Evolutionary conservation across 1,140 invertebrate genomes (phyloP).

Genomic region (Drosophila arawakana): DNA sequence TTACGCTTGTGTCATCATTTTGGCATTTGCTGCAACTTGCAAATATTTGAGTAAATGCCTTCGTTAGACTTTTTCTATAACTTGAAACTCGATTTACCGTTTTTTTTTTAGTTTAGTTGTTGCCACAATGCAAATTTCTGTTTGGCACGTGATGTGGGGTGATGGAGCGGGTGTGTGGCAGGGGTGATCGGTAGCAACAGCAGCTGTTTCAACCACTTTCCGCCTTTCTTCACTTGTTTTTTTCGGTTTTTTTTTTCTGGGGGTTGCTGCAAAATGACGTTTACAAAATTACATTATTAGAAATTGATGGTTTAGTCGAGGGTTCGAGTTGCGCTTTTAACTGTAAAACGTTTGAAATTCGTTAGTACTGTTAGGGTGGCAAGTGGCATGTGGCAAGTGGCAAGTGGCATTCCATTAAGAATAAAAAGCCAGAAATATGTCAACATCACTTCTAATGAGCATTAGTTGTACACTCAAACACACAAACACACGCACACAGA

Average conservation of each 20-base stretch:
- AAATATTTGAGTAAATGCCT: constrained; percentile 80
- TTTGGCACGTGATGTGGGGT: constrained; percentile 64
- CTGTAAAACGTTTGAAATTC: constrained; percentile 30
- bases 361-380: constrained; percentile 8
- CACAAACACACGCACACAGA: neutral
- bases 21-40: constrained; percentile 75
- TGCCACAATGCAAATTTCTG: constrained; percentile 59
- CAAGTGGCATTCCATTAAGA: constrained; percentile 49
- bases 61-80: constrained; percentile 53
- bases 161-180: neutral
- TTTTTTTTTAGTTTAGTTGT: constrained; percentile 22
- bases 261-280: constrained; percentile 68
- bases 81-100: no score
- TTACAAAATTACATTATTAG: constrained; percentile 82
- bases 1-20: constrained; percentile 60
- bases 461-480: constrained; percentile 9
- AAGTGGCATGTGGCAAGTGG: neutral
- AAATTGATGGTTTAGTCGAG: constrained; percentile 73
- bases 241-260: constrained; percentile 6
- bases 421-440: constrained; percentile 32
- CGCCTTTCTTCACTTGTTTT: constrained; percentile 8
- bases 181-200: neutral
- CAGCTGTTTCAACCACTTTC: constrained; percentile 38
- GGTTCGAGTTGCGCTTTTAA: constrained; percentile 38
- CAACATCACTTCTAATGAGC: constrained; percentile 44